Evolutionary conservation across 2,888 invertebrate genomes (phyloP).

Genomic region (Hydrotaea cyrtoneurina): DNA sequence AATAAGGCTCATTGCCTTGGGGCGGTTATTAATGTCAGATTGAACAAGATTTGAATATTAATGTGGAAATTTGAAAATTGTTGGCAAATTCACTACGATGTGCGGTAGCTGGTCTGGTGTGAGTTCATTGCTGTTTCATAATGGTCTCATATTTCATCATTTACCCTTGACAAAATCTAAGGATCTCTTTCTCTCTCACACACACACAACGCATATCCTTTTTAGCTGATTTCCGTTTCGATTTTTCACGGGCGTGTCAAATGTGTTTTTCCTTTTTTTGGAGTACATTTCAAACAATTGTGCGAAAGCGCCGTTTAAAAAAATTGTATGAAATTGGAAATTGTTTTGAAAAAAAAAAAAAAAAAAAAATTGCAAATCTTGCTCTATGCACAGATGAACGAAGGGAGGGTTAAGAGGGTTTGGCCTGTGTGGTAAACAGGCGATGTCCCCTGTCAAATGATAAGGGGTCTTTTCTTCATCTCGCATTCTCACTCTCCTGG

Average conservation of each 20-base stretch:
- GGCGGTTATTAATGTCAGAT: conserved; percentile 12
- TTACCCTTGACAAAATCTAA: conserved; percentile 5
- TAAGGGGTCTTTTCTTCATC: not conserved
- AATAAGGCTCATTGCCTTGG: not conserved
- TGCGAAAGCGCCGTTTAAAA: conserved; percentile 43
- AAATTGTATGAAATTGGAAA: conserved; percentile 1
- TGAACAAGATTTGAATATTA: conserved; percentile 39
- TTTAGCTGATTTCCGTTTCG: not conserved
- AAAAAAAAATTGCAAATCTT: not conserved
- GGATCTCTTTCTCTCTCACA: too few species aligned
- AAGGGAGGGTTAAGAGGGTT: conserved; percentile 36
- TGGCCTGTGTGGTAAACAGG: conserved; percentile 47
- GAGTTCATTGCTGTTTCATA: conserved; percentile 6
- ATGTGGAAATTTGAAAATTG: conserved; percentile 3
- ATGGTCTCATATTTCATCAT: conserved; percentile 52
- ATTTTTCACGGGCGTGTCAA: conserved; percentile 33
- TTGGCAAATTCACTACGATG: not conserved
- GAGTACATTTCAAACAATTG: conserved; percentile 10
- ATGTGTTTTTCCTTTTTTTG: conserved; percentile 16
- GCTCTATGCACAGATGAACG: not conserved
- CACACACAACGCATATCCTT: not conserved
- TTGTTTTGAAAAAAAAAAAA: not conserved
- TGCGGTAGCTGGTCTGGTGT: not conserved
- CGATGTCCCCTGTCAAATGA: not conserved
- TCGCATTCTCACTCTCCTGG: not conserved